Evolutionary conservation across 2,888 invertebrate species (phyloP), one percentile per base, ranked within the genome.

Genomic region (Notodonta dromedarius): DNA sequence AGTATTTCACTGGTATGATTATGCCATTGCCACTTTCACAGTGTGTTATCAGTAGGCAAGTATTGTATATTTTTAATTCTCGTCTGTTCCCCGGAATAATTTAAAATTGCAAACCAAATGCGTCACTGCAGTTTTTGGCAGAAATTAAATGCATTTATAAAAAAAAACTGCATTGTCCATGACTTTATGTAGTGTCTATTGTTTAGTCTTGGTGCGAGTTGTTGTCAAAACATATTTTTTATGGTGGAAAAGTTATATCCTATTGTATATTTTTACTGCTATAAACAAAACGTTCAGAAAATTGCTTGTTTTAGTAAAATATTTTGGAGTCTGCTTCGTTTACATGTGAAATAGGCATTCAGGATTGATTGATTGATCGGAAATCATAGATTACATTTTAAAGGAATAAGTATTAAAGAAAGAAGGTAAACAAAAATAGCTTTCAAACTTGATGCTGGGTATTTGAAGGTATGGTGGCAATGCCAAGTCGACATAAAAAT

Each of bases 81-180:
- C 5, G 46, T n/a, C 11, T 46, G 46, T n/a, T 46, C n/a, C 13
- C 4, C 46, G 11, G 11, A n/a, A 46, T 12, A 42, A 42, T 11
- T 11, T 42, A 9, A 46, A 46, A 46, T 1, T n/a, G 46, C 24
- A 4, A 4, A 51, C 24, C 24, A 13, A 16, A 13, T 35, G 52
- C 35, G 51, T 53, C 24, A 53, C 35, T 13, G 24, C 52, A 32
- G 7, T 46, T 53, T 50, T 65, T 62, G 65, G 65, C 65, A 62
- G 44, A 46, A n/a, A 13, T 13, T 57, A 62, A 65, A 62, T 3
- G 16, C 55, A 7, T 12, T 48, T 42, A 57, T 57, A 59, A 59
- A 59, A 60, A 59, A 59, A 59, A 60, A 62, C 50, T 57, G 56
- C 58, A 65, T 6, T 24, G 44, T 46, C 58, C 46, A 42, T 58